Evolutionary conservation across 2,113 vertebrate species (phyloP).

Genomic region (Lycaon pictus): DNA sequence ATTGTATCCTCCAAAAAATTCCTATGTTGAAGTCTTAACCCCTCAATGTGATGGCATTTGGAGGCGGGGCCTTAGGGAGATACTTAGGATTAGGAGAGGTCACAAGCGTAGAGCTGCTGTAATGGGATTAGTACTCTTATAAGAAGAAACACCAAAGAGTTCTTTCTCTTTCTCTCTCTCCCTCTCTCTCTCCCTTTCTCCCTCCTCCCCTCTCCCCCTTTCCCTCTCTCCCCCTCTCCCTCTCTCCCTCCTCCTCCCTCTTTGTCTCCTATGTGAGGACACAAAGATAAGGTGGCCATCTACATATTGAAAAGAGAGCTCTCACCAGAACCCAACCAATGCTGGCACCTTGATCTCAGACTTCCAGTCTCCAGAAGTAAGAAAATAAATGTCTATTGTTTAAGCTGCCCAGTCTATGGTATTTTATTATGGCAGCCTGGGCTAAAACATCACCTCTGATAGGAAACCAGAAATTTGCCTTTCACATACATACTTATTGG

Average conservation of each 20-base stretch:
- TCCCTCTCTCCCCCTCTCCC: not conserved
- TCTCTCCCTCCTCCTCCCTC: not conserved
- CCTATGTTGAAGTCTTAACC: too few species aligned
- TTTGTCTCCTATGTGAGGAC: not conserved
- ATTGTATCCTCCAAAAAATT: not conserved
- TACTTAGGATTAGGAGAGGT: not conserved
- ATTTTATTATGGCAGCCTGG: not conserved
- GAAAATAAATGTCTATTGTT: not conserved
- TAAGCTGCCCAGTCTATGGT: not conserved
- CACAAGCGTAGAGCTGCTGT: not conserved
- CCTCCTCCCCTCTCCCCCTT: not conserved
- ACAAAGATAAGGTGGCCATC: not conserved
- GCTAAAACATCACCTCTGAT: not conserved
- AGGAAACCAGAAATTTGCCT: not conserved
- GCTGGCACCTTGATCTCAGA: not conserved
- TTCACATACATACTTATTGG: not conserved
- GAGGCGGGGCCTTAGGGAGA: too few species aligned
- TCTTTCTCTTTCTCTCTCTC: not conserved
- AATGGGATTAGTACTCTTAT: not conserved
- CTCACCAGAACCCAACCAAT: not conserved
- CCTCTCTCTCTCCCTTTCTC: too few species aligned
- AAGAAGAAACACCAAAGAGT: not conserved
- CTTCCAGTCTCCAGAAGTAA: not conserved
- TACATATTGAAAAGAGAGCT: not conserved
- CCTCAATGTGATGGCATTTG: too few species aligned